Base-by-base conservation (phyloP, 2,113 vertebrate genomes). In the Carassius carassius region DNA sequence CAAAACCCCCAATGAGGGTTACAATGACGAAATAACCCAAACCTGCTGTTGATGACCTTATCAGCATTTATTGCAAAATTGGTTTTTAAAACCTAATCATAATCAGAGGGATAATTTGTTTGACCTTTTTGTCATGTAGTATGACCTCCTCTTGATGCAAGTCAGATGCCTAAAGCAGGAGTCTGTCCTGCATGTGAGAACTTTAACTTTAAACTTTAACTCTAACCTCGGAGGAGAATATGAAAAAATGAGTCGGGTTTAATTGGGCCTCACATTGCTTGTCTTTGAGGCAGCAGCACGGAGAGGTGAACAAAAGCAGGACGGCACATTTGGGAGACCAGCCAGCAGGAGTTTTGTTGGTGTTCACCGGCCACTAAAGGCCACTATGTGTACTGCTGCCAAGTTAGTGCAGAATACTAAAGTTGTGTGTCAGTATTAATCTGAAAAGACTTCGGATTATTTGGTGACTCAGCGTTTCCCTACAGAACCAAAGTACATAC, bases 251-350 rank as follows among this genome's bases (percentile, higher is more conserved):
- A 75, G 84, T 81, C 81, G 14, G 41, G 29, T 73, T 83, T 86
- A 81, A 73, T 56, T 84, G 72, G 72, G 51, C 72, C 47, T 86
- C 63, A 35, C 77, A 70, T 41, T 11, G n/a, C 58, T 54, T 63
- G 63, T 86, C 76, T 83, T 72, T 32, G 21, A 21, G 54, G 65
- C 60, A 51, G 41, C 37, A 83, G 74, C 13, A 70, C 21, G 12
- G 25, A 74, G 21, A 83, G 10, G 76, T 44, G 76, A 86, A 87
- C 76, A 80, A 88, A 81, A 86, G 72, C 70, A 84, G 65, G 51
- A 81, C 78, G 49, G 82, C 65, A 67, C 21, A 49, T 25, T 65
- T 81, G 58, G 84, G 35, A 86, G 51, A 49, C 23, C 60, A 62
- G 81, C 80, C 84, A 86, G 23, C 16, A 12, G 25, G 65, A 62